Conservation (phyloP, 2,113 vertebrate species). For the Agelaius tricolor region DNA sequence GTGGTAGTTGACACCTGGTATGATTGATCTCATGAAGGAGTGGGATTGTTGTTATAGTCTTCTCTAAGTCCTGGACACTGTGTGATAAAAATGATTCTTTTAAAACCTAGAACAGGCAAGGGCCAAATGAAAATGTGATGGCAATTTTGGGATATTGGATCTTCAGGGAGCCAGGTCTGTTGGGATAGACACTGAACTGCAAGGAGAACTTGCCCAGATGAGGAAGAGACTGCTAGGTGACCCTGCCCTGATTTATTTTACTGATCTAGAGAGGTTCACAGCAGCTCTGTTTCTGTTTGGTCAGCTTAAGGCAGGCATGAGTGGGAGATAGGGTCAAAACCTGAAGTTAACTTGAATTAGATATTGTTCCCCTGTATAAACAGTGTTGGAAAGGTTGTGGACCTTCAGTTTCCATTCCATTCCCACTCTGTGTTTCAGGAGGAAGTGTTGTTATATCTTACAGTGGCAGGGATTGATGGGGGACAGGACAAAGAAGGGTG, state of each 20-base stretch:
- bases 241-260: not conserved
- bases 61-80: not conserved
- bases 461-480: not conserved
- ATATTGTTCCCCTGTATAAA: not conserved
- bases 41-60: not conserved
- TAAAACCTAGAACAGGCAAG: not conserved
- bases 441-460: not conserved
- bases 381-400: not conserved
- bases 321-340: not conserved
- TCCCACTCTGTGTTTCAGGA: not conserved
- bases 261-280: not conserved
- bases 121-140: not conserved
- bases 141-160: not conserved
- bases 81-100: not conserved
- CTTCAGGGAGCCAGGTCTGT: not conserved
- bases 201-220: not conserved
- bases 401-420: not conserved
- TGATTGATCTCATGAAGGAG: not conserved
- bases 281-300: not conserved
- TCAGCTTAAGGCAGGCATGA: not conserved
- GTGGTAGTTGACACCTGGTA: not conserved
- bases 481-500: not conserved
- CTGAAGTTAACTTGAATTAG: not conserved
- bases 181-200: not conserved
- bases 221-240: not conserved